A percentile compares a stretch with the other conserved stretches of the same genome.
These are phyloP conservation scores for Lasioglossum morio DNA, from an alignment of 2,888 invertebrate genomes.

Conservation along the genomic window DNA sequence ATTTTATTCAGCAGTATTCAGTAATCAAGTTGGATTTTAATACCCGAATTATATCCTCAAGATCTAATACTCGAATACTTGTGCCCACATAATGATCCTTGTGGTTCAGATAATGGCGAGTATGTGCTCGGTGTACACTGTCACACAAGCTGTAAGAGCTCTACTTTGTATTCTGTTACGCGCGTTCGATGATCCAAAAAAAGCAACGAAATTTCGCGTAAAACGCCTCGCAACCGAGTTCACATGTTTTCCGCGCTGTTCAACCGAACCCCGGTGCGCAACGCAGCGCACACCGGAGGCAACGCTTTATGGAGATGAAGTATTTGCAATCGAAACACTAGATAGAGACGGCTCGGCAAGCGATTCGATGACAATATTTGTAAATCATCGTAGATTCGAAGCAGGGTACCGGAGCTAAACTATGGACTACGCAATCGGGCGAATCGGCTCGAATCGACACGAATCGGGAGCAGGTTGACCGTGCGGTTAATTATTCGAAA, in stretches of 20 bases:
- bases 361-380: conserved; percentile 40
- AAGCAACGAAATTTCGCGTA: neutral
- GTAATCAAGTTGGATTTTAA: no score
- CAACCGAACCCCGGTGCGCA: neutral
- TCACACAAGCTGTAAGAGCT: neutral
- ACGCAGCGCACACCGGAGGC: neutral
- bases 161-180: neutral
- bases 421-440: conserved; percentile 34
- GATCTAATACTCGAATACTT: no score
- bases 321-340: conserved; percentile 15
- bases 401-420: neutral
- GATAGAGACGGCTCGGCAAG: neutral
- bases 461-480: conserved; percentile 38
- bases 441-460: conserved; percentile 21
- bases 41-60: no score
- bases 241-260: neutral
- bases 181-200: neutral
- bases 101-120: no score
- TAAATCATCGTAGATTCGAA: conserved; percentile 21
- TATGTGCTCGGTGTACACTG: no score
- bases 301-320: conserved; percentile 10
- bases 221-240: neutral
- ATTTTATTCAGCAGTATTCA: no score
- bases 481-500: conserved; percentile 76
- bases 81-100: no score